Base-by-base conservation (phyloP, 2,888 invertebrate genomes). In the Uropetala carovei region DNA sequence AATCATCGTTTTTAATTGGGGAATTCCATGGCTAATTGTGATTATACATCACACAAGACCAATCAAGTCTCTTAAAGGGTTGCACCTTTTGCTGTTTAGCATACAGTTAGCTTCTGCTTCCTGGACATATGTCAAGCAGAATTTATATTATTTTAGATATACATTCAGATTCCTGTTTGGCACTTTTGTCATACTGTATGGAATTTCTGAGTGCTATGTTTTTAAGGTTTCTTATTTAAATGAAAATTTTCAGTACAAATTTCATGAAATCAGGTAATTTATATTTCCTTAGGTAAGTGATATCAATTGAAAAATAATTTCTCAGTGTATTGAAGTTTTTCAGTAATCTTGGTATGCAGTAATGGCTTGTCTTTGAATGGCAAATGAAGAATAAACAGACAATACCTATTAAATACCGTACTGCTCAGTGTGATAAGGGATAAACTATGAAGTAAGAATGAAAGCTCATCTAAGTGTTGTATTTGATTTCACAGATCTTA, bases 301-400 rank as follows among this genome's bases (percentile, higher is more conserved):
- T 11, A 64, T 60, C 89, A 1, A 43, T 43, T 89, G 30, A n/a
- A 60, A 64, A 68, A 89, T 89, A 89, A 60, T 64, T 89, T 64
- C 64, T 30, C 64, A 43, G n/a, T 27, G 43, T 43, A 83, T 18
- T 1, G 0, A 82, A 82, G 86, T 86, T 16, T 60, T 27, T 60
- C 16, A 18, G n/a, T 27, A 22, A 27, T 64, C 16, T 89, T 27
- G 64, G 43, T 30, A 18, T 14, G 43, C 64, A 43, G 59, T 64
- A 43, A 86, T 60, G 60, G 86, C 86, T 86, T 14, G 10, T 64
- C 30, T 89, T 64, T 89, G 11, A 64, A 64, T 89, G 75, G 89
- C 64, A 60, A 60, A 60, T 64, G 89, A 64, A 57, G 83, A 89
- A 64, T 89, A 64, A 56, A 68, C 64, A 30, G 89, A 89, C 89